phyloP scores from a whole-genome alignment of 2,888 invertebrate genomes.

The Ectobius pallidus region DNA sequence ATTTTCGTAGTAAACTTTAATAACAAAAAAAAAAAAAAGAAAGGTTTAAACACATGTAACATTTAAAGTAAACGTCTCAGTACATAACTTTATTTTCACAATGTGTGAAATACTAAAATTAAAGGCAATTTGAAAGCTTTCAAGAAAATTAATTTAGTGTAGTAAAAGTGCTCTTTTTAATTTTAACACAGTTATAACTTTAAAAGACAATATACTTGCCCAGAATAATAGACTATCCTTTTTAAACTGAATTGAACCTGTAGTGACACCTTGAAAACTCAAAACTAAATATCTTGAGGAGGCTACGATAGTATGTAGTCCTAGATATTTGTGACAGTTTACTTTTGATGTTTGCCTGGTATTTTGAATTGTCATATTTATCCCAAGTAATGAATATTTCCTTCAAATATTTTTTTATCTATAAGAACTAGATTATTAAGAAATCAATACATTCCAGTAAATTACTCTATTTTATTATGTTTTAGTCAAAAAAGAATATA shows the following conservation, averaged over 20 bases:
- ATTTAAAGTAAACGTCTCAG: slow-evolving; percentile 7
- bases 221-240: not conserved
- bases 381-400: too few relatives aligned
- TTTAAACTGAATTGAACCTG: not conserved
- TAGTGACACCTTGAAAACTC: slow-evolving; percentile 1
- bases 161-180: too few relatives aligned
- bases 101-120: slow-evolving; percentile 15
- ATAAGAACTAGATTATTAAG: too few relatives aligned
- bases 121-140: not conserved
- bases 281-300: slow-evolving; percentile 43
- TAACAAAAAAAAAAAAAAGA: slow-evolving; percentile 29
- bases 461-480: too few relatives aligned
- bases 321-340: slow-evolving; percentile 42
- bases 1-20: too few relatives aligned
- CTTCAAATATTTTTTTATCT: too few relatives aligned
- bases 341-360: slow-evolving; percentile 40
- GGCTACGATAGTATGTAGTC: slow-evolving; percentile 44
- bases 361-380: too few relatives aligned
- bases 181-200: not conserved
- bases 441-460: too few relatives aligned
- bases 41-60: slow-evolving; percentile 26
- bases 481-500: too few relatives aligned
- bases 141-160: not conserved
- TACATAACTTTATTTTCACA: slow-evolving; percentile 13
- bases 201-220: not conserved